Conservation (phyloP, 2,797 vertebrate genomes). For the Rhabdophis nuchalis region DNA sequence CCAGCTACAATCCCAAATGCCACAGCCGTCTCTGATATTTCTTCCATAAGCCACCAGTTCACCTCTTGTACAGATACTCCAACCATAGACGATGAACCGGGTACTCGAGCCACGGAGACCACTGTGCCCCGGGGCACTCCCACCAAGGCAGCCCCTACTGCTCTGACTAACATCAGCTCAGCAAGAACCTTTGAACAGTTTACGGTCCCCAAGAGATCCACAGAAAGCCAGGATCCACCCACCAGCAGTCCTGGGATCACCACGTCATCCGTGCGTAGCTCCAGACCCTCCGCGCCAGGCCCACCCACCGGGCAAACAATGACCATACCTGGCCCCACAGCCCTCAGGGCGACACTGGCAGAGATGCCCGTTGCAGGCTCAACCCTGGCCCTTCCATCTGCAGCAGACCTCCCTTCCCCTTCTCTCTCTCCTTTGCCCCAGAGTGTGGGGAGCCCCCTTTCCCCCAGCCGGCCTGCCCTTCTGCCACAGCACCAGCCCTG, state of each 20-base stretch:
- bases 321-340: neutral
- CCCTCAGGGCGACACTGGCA: accelerated
- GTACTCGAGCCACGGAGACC: neutral
- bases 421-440: accelerated
- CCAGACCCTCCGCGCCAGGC: too few species aligned
- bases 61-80: neutral
- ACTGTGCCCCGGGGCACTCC: neutral
- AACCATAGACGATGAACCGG: accelerated
- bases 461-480: accelerated
- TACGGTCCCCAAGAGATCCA: neutral
- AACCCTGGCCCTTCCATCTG: neutral
- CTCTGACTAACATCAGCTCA: too few species aligned
- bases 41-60: neutral
- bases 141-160: accelerated
- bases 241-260: neutral
- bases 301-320: too few species aligned
- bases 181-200: neutral
- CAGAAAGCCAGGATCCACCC: neutral
- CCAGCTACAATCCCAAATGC: neutral
- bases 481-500: accelerated
- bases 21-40: too few species aligned
- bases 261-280: neutral
- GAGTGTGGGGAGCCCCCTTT: accelerated
- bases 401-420: accelerated
- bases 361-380: neutral